phyloP scores from a whole-genome alignment of 2,797 vertebrate genomes.

The Meda fulgida region DNA sequence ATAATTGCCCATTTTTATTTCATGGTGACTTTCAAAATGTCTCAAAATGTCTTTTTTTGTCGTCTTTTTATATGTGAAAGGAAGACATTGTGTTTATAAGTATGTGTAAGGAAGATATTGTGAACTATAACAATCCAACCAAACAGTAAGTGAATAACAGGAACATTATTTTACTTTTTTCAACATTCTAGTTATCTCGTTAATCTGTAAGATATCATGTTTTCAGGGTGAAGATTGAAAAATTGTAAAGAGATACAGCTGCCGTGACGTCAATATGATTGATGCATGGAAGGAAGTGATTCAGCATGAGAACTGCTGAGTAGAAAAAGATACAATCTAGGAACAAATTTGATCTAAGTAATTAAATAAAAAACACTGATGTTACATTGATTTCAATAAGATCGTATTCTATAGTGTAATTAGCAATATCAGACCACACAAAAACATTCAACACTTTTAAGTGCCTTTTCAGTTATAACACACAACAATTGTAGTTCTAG shows the following conservation, averaged over 20 bases:
- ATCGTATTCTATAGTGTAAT: background rate
- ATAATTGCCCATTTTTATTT: no score
- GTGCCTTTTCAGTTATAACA: background rate
- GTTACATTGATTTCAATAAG: background rate
- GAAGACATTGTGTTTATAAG: background rate
- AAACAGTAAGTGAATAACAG: background rate
- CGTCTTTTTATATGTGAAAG: background rate
- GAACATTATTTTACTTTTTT: background rate
- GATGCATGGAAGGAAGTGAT: conserved; percentile 31
- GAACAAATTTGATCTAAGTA: background rate
- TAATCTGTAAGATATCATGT: background rate
- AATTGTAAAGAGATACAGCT: background rate
- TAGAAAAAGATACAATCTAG: background rate
- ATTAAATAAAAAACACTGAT: background rate
- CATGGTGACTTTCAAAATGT: background rate
- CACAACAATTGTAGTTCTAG: background rate
- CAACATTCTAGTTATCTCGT: background rate
- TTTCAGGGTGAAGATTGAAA: background rate
- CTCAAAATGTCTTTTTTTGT: background rate
- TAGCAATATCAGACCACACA: background rate
- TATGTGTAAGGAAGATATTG: background rate
- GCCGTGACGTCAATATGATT: background rate
- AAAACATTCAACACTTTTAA: background rate
- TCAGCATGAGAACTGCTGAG: conserved; percentile 9
- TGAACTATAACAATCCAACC: background rate